phyloP scores from a whole-genome alignment of 2,113 vertebrate genomes.

The Edolisoma coerulescens region DNA sequence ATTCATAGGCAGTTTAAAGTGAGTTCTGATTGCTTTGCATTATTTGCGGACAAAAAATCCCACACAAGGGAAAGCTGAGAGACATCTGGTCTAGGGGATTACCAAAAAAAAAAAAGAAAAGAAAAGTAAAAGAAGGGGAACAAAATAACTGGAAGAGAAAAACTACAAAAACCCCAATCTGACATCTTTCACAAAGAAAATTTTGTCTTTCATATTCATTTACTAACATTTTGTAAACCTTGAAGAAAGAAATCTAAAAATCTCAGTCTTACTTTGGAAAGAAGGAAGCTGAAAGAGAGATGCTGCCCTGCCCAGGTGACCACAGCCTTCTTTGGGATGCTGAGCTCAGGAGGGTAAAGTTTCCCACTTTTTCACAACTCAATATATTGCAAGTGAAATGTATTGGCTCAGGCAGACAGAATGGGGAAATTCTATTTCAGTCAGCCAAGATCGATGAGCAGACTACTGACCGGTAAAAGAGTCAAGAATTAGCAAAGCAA shows the following conservation, averaged over 20 bases:
- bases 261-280: background rate
- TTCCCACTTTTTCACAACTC: background rate
- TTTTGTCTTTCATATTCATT: background rate
- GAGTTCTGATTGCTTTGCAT: background rate
- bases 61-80: background rate
- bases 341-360: background rate
- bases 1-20: background rate
- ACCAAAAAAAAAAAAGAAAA: background rate
- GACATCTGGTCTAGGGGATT: background rate
- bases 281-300: background rate
- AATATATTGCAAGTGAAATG: background rate
- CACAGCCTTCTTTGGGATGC: background rate
- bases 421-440: background rate
- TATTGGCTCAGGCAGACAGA: background rate
- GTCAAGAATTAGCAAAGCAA: slow-evolving; percentile 53
- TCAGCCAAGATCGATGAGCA: slow-evolving; percentile 32
- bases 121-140: background rate
- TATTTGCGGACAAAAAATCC: background rate
- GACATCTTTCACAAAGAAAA: background rate
- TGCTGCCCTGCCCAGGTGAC: background rate
- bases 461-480: background rate
- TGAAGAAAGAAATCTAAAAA: background rate
- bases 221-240: background rate
- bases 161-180: background rate
- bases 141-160: background rate